Evolutionary conservation across 2,888 invertebrate genomes (phyloP).

Genomic region (Meiosimyza platycephala): DNA sequence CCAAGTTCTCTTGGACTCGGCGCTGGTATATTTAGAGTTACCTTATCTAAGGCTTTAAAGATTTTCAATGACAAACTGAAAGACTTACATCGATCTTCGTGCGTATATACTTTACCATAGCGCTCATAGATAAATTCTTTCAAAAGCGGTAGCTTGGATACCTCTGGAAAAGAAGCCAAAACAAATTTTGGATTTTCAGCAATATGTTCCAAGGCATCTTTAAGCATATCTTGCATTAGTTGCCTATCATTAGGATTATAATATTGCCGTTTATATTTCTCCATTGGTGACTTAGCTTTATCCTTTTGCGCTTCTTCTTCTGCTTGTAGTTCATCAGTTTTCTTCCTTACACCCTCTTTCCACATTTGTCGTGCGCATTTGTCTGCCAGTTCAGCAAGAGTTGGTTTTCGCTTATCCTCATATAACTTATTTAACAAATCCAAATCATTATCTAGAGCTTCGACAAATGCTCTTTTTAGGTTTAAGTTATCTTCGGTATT

Average conservation of each 20-base stretch:
- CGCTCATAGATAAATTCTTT: constrained; percentile 57
- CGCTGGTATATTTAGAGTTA: constrained; percentile 36
- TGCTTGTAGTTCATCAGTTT: constrained; percentile 35
- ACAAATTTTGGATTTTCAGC: constrained; percentile 57
- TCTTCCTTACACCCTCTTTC: constrained; percentile 36
- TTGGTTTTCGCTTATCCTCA: constrained; percentile 35
- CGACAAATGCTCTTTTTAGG: constrained; percentile 37
- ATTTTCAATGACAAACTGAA: constrained; percentile 41
- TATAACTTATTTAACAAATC: constrained; percentile 42
- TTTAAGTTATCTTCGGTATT: constrained; percentile 27
- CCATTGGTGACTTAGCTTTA: constrained; percentile 2
- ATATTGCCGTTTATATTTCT: constrained; percentile 33
- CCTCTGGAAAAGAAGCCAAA: constrained; percentile 57
- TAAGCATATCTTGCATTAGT: constrained; percentile 54
- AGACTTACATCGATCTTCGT: constrained; percentile 41
- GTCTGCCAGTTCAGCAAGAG: constrained; percentile 39
- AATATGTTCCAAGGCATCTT: constrained; percentile 50
- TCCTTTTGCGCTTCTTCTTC: constrained; percentile 14
- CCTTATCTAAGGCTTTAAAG: constrained; percentile 45
- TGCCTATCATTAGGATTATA: constrained; percentile 52
- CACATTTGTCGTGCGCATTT: constrained; percentile 45
- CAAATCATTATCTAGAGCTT: constrained; percentile 44
- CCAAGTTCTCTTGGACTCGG: constrained; percentile 44
- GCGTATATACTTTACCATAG: constrained; percentile 55
- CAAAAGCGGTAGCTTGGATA: constrained; percentile 54